phyloP scores from a whole-genome alignment of 2,797 vertebrate species.

The Borostomias antarcticus region DNA sequence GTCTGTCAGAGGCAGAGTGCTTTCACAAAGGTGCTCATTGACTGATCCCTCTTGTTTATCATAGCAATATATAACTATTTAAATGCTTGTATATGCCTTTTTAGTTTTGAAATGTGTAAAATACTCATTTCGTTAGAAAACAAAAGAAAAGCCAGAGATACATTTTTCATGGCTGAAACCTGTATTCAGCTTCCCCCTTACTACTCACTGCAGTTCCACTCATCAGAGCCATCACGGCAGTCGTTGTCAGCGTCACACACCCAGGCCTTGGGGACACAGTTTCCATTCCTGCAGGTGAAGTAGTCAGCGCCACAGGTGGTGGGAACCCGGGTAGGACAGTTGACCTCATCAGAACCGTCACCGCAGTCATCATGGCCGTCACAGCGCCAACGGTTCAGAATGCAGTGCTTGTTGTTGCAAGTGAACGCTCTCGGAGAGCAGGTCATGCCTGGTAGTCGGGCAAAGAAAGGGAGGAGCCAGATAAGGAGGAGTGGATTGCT shows the following conservation, averaged over 20 bases:
- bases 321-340: slow-evolving; percentile 81
- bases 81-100: no score
- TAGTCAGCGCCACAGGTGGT: slow-evolving; percentile 69
- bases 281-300: slow-evolving; percentile 84
- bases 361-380: slow-evolving; percentile 87
- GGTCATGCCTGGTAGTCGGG: slow-evolving; percentile 74
- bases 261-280: slow-evolving; percentile 83
- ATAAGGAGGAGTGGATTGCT: no score
- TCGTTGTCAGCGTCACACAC: slow-evolving; percentile 93
- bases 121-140: no score
- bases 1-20: slow-evolving; percentile 72
- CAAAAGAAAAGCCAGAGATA: no score
- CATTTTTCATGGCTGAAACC: no score
- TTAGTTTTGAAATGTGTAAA: no score
- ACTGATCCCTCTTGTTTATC: no score
- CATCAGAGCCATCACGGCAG: slow-evolving; percentile 91
- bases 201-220: slow-evolving; percentile 88
- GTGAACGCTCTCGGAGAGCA: slow-evolving; percentile 86
- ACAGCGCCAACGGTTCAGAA: slow-evolving; percentile 82
- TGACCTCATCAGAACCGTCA: slow-evolving; percentile 86
- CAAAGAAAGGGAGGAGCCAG: not conserved
- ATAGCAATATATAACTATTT: no score
- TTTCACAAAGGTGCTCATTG: no score
- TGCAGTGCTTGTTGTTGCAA: slow-evolving; percentile 85
- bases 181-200: not conserved